These are phyloP conservation scores for Chrosomus eos DNA, from an alignment of 2,797 vertebrate species.

Conservation along the genomic window DNA sequence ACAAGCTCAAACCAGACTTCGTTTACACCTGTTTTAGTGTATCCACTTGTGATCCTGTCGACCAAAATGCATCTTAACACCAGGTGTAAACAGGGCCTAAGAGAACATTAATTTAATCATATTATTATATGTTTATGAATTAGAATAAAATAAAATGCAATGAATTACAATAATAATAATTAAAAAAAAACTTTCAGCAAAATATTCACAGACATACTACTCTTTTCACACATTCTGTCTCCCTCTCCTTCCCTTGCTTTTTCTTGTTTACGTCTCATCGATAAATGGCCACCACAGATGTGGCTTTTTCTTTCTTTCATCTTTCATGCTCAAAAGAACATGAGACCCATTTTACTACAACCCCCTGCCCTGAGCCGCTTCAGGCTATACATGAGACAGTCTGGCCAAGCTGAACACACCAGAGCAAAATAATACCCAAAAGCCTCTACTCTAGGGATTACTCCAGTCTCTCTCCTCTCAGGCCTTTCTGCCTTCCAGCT, in stretches of 20 bases:
- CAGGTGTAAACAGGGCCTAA: no score
- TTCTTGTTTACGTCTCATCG: slow-evolving; percentile 62
- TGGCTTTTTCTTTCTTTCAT: slow-evolving; percentile 59
- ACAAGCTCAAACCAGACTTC: no score
- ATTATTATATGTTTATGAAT: not conserved
- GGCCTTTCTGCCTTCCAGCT: slow-evolving; percentile 62
- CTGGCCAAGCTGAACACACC: slow-evolving; percentile 63
- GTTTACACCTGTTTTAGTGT: no score
- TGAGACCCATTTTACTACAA: slow-evolving; percentile 67
- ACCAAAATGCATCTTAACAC: no score
- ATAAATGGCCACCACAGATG: slow-evolving; percentile 66
- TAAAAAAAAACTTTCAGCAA: not conserved
- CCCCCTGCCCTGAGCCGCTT: slow-evolving; percentile 57
- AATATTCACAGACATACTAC: not conserved
- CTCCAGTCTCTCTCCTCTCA: slow-evolving; percentile 21
- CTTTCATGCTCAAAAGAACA: slow-evolving; percentile 67
- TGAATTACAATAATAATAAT: not conserved
- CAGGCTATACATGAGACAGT: slow-evolving; percentile 66
- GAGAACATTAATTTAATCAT: not conserved
- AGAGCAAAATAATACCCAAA: slow-evolving; percentile 64
- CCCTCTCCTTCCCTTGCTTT: not conserved
- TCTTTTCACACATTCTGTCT: not conserved
- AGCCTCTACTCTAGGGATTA: slow-evolving; percentile 57
- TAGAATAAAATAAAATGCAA: not conserved
- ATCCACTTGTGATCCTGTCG: no score